Evolutionary conservation across 2,797 vertebrate species (phyloP), one percentile per base, ranked within the genome.

Genomic region (Epinephelus malabaricus): DNA sequence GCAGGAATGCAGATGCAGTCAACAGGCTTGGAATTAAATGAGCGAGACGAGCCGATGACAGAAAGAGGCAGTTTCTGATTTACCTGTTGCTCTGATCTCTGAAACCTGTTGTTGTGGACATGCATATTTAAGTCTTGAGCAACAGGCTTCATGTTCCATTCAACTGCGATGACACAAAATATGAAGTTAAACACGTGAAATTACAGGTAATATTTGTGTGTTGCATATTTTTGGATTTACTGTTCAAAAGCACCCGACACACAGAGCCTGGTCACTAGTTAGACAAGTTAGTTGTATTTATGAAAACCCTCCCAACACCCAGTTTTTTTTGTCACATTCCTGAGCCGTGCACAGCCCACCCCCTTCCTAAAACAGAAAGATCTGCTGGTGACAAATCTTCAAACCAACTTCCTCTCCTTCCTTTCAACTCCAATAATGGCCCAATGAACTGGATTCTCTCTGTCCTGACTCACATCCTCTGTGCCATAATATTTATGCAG

Each of bases 381-480:
- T 85, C 85, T 88, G 82, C 85, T 68, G 86, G 90, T 92, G 92
- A 93, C 90, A 89, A 92, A 94, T 94, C 92, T 90, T 89, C 81
- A 81, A 89, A 84, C 91, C 77, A 80, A 87, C 92, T 94, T 94
- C 93, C 93, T 90, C 88, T 77, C 87, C 76, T 85, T 82, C 81
- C 90, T 94, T 95, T 93, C 88, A 92, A 85, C 89, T 85, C 38
- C 38, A 82, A 90, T 86, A 85, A 89, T 59, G 83, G 86, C 78
- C 85, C 88, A 85, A 78, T 83, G 89, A 89, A 71, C 78, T 69
- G 73, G 67, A 85, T 79, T 87, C 88, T 85, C 88, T 74, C 86
- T 68, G 81, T 86, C 87, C 92, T 93, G 90, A 95, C 89, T 93
- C 93, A 93, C 93, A 92, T 91, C 89, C 91, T 90, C 87, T 8